These are phyloP conservation scores for Amphilophus citrinellus DNA, from an alignment of 2,113 vertebrate genomes.

Conservation along the genomic window DNA sequence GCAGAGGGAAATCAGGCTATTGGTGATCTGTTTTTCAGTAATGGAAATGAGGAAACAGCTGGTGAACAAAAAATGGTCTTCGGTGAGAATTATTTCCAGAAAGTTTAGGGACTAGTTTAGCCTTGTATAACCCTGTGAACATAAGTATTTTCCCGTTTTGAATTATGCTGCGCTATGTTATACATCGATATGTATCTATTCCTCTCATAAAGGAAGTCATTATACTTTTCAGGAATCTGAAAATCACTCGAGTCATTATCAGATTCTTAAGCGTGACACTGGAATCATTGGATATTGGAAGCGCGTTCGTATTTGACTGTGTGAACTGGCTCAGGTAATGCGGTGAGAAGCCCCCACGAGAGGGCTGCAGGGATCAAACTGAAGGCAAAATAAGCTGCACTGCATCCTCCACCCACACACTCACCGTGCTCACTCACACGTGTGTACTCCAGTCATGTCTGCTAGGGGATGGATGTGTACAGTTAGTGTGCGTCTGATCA, in stretches of 20 bases:
- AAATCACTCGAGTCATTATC: conserved; percentile 21
- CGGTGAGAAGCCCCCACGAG: conserved; percentile 42
- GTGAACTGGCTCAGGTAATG: conserved; percentile 38
- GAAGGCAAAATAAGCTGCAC: conserved; percentile 73
- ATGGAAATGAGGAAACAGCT: not conserved
- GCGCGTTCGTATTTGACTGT: conserved; percentile 21
- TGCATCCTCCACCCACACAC: conserved; percentile 71
- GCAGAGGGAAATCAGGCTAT: not conserved
- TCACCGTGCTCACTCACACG: conserved; percentile 53
- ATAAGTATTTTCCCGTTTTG: not conserved
- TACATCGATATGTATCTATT: not conserved
- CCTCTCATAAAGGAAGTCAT: conserved; percentile 12
- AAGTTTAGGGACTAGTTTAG: not conserved
- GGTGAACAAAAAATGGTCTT: not conserved
- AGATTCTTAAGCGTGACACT: conserved; percentile 13
- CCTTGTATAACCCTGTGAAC: not conserved
- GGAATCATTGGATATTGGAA: not conserved
- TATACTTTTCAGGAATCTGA: conserved; percentile 23
- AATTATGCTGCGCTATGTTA: not conserved
- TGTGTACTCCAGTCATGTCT: conserved; percentile 48
- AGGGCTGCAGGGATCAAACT: conserved; percentile 65
- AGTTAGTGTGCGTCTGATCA: conserved; percentile 30
- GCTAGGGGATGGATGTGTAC: conserved; percentile 26
- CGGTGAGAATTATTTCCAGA: not conserved
- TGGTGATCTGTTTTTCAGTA: not conserved